Percentiles rank a stretch among this genome's conserved stretches.
Conservation (phyloP, 2,797 vertebrate species). For the Phyllotis vaccarum region DNA sequence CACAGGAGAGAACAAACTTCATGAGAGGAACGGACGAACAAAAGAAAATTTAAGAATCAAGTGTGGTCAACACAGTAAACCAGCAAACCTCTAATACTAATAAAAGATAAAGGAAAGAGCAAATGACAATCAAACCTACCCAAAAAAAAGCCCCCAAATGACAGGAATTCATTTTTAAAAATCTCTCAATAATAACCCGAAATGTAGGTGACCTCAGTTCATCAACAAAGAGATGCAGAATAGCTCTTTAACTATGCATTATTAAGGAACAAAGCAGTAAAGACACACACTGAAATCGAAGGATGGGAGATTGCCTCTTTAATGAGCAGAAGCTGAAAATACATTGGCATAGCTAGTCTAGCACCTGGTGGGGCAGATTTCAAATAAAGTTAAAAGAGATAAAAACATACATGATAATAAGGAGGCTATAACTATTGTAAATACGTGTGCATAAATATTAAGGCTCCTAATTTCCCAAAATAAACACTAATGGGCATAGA, state of each 20-base stretch:
- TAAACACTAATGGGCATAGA: background rate
- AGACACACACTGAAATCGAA: background rate
- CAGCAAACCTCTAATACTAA: background rate
- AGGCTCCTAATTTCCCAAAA: background rate
- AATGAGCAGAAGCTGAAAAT: background rate
- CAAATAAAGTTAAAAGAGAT: background rate
- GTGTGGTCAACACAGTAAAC: background rate
- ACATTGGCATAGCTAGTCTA: background rate
- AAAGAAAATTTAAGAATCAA: background rate
- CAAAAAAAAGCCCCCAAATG: background rate
- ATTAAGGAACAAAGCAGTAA: background rate
- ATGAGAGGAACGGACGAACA: background rate
- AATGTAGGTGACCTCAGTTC: background rate
- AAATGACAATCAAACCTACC: background rate
- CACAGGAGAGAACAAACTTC: background rate
- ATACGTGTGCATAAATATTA: background rate
- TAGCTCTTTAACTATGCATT: background rate
- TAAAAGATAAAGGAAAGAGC: background rate
- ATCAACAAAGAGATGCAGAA: background rate
- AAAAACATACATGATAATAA: background rate
- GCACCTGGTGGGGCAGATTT: background rate
- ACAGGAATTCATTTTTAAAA: background rate
- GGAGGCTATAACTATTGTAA: background rate
- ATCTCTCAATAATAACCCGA: background rate
- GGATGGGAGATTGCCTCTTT: background rate